These are phyloP conservation scores for Nemotelus nigrinus DNA, from an alignment of 2,888 invertebrate species.

Conservation along the genomic window DNA sequence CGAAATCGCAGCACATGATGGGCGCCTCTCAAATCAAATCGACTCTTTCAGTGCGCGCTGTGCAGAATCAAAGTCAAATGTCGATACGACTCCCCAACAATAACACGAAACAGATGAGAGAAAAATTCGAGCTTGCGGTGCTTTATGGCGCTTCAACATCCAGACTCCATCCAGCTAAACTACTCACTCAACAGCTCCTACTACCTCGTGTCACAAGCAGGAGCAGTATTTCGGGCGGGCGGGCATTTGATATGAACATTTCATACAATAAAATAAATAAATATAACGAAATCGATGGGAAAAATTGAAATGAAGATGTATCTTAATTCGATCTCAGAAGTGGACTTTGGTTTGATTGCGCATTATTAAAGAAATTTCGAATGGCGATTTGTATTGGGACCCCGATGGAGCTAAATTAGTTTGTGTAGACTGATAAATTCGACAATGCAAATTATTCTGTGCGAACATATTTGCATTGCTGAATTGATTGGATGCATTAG, in stretches of 20 bases:
- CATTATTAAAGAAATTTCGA: too few species aligned
- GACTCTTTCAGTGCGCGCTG: not conserved
- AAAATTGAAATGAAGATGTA: not conserved
- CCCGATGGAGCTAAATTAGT: too few species aligned
- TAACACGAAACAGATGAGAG: constrained; percentile 34
- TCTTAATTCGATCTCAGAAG: not conserved
- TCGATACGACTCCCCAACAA: constrained; percentile 25
- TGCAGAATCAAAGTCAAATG: constrained; percentile 39
- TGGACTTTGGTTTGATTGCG: not conserved
- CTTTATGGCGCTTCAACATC: constrained; percentile 29
- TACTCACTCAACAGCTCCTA: constrained; percentile 10
- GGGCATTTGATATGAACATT: constrained; percentile 1
- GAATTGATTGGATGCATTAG: too few species aligned
- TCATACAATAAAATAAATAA: constrained; percentile 18
- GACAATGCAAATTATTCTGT: too few species aligned
- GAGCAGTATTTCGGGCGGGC: constrained; percentile 1
- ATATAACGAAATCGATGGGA: constrained; percentile 26
- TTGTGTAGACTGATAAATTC: too few species aligned
- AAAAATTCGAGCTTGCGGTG: constrained; percentile 11
- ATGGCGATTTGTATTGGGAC: too few species aligned
- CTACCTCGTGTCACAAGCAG: not conserved
- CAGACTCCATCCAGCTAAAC: not conserved
- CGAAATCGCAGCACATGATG: constrained; percentile 22
- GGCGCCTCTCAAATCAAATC: constrained; percentile 33
- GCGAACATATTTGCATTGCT: too few species aligned